Conservation (phyloP, 2,888 invertebrate genomes). For the Ephialtes manifestator region DNA sequence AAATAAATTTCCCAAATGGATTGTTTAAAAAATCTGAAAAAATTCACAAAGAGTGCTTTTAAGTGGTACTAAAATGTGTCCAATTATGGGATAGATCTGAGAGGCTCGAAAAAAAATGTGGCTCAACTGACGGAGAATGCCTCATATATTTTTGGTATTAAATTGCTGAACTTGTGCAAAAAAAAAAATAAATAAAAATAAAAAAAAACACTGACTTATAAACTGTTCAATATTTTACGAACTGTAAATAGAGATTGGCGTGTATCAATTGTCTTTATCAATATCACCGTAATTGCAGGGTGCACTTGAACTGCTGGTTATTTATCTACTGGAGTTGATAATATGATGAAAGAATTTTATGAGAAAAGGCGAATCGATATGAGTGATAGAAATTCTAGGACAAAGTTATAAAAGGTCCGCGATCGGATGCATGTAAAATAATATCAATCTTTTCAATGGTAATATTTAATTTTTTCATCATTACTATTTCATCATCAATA, state of each 20-base stretch:
- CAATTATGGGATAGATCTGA: too few relatives aligned
- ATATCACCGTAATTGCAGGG: slow-evolving; percentile 25
- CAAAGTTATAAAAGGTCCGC: background rate
- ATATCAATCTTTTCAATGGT: background rate
- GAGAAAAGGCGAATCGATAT: background rate
- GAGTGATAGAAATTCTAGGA: background rate
- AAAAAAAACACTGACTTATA: background rate
- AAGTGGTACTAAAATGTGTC: too few relatives aligned
- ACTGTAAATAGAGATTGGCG: slow-evolving; percentile 48
- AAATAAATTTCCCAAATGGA: too few relatives aligned
- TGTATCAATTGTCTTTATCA: slow-evolving; percentile 1
- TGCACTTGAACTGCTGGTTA: slow-evolving; percentile 2
- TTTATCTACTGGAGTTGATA: background rate
- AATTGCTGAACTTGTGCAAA: background rate
- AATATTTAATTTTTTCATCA: background rate
- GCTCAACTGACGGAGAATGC: too few relatives aligned
- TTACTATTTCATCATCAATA: slow-evolving; percentile 8
- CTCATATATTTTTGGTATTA: too few relatives aligned
- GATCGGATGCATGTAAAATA: background rate
- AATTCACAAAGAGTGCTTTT: too few relatives aligned
- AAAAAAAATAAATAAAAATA: too few relatives aligned
- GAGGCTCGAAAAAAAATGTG: too few relatives aligned
- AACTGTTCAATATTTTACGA: slow-evolving; percentile 43
- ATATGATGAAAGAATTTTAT: slow-evolving; percentile 10
- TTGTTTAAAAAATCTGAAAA: too few relatives aligned